A percentile compares a stretch with the other conserved stretches of the same genome.
These are phyloP conservation scores for Cantharis rufa DNA, from an alignment of 2,888 invertebrate genomes.

Conservation along the genomic window DNA sequence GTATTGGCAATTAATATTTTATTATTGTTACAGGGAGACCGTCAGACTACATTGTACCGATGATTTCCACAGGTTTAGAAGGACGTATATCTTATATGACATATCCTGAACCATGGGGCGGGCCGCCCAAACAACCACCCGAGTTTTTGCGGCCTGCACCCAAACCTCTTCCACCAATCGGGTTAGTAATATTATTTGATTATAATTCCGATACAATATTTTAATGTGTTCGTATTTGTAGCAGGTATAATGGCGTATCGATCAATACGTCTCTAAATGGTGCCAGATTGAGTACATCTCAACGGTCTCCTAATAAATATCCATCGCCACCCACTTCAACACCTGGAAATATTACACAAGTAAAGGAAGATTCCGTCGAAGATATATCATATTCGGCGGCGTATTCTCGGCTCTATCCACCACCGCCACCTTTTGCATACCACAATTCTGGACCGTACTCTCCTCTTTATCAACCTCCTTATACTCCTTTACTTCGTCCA, in stretches of 20 bases:
- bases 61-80: slow-evolving; percentile 74
- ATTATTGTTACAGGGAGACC: slow-evolving; percentile 53
- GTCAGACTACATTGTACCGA: slow-evolving; percentile 54
- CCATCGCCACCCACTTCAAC: slow-evolving; percentile 50
- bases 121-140: slow-evolving; percentile 59
- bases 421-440: slow-evolving; percentile 40
- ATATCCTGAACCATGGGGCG: slow-evolving; percentile 64
- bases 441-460: slow-evolving; percentile 50
- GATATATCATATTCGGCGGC: slow-evolving; percentile 42
- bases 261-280: slow-evolving; percentile 48
- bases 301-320: slow-evolving; percentile 49
- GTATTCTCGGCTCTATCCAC: slow-evolving; percentile 46
- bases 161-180: slow-evolving; percentile 62
- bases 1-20: background rate
- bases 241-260: slow-evolving; percentile 52
- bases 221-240: slow-evolving; percentile 4
- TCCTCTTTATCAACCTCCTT: slow-evolving; percentile 57
- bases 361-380: slow-evolving; percentile 49
- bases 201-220: background rate
- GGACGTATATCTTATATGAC: slow-evolving; percentile 60
- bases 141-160: slow-evolving; percentile 72
- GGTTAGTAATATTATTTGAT: slow-evolving; percentile 50
- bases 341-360: slow-evolving; percentile 55
- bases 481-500: slow-evolving; percentile 51
- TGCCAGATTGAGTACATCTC: slow-evolving; percentile 44